A percentile compares a stretch with the other conserved stretches of the same genome.
Evolutionary conservation across 2,888 invertebrate genomes (phyloP).

Genomic region (Drosophila algonquin): DNA sequence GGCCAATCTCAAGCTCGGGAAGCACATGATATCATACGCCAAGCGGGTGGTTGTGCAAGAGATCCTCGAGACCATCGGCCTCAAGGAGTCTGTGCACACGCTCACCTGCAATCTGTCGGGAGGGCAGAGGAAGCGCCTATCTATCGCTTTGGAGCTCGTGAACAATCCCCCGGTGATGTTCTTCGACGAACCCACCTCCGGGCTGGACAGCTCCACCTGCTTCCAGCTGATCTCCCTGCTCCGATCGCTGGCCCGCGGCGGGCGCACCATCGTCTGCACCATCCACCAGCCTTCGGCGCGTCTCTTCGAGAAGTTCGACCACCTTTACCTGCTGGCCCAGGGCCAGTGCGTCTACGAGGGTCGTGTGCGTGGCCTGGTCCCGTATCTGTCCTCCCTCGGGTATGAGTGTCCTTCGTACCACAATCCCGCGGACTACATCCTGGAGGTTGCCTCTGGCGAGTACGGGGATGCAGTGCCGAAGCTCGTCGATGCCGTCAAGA

Average conservation of each 20-base stretch:
- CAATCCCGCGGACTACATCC: conserved; percentile 98
- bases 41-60: conserved; percentile 93
- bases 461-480: conserved; percentile 95
- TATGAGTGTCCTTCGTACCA: conserved; percentile 97
- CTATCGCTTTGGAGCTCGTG: conserved; percentile 95
- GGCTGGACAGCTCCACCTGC: conserved; percentile 96
- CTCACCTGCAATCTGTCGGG: conserved; percentile 93
- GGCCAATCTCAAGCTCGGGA: conserved; percentile 95
- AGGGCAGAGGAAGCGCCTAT: conserved; percentile 94
- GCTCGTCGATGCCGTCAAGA: conserved; percentile 92
- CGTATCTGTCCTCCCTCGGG: conserved; percentile 93
- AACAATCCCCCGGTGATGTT: conserved; percentile 99
- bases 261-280: conserved; percentile 96
- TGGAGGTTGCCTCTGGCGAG: conserved; percentile 98
- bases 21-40: conserved; percentile 88
- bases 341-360: conserved; percentile 98
- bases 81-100: conserved; percentile 91
- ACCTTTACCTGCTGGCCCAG: conserved; percentile 94
- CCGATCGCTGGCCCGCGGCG: conserved; percentile 93
- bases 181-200: conserved; percentile 97
- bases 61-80: conserved; percentile 92
- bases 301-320: conserved; percentile 97
- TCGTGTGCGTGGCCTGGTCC: conserved; percentile 91
- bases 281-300: conserved; percentile 98
- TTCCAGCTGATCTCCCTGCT: conserved; percentile 95